Evolutionary conservation across 1,140 invertebrate species (phyloP).

Genomic region (Doryteuthis pealeii): DNA sequence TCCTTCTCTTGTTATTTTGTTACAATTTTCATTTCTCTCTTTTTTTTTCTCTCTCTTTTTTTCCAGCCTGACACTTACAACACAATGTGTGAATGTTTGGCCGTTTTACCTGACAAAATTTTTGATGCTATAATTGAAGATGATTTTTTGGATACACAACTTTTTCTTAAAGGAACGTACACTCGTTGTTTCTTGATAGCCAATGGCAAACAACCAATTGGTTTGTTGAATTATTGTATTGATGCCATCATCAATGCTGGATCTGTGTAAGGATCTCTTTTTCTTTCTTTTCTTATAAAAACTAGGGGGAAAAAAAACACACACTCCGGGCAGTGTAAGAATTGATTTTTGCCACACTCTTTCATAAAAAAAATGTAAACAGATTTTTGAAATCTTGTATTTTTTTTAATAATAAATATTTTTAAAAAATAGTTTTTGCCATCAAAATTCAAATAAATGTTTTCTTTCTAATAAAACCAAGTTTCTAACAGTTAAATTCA

Average conservation of each 20-base stretch:
- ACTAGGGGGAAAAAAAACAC: too few species aligned
- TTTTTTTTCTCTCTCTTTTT: not conserved
- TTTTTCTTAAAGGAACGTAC: constrained; percentile 35
- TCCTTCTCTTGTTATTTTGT: too few species aligned
- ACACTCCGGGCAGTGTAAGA: too few species aligned
- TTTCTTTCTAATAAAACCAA: too few species aligned
- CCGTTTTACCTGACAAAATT: constrained; percentile 41
- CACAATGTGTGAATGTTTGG: constrained; percentile 42
- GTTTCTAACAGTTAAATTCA: too few species aligned
- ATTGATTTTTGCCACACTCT: too few species aligned
- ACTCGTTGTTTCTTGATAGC: constrained; percentile 46
- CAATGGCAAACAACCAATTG: constrained; percentile 44
- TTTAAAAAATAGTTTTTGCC: too few species aligned
- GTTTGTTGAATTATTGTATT: constrained; percentile 47
- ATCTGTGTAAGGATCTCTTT: constrained; percentile 28
- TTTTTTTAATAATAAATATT: too few species aligned
- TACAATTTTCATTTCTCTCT: too few species aligned
- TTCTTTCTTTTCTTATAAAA: not conserved
- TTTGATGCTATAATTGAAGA: constrained; percentile 42
- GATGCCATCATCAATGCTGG: constrained; percentile 42
- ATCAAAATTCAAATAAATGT: too few species aligned
- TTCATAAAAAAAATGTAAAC: too few species aligned
- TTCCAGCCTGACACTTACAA: constrained; percentile 3
- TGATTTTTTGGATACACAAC: constrained; percentile 32
- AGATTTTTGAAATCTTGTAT: too few species aligned